Evolutionary conservation across 2,113 vertebrate species (phyloP).

Genomic region (Phoenicopterus ruber): DNA sequence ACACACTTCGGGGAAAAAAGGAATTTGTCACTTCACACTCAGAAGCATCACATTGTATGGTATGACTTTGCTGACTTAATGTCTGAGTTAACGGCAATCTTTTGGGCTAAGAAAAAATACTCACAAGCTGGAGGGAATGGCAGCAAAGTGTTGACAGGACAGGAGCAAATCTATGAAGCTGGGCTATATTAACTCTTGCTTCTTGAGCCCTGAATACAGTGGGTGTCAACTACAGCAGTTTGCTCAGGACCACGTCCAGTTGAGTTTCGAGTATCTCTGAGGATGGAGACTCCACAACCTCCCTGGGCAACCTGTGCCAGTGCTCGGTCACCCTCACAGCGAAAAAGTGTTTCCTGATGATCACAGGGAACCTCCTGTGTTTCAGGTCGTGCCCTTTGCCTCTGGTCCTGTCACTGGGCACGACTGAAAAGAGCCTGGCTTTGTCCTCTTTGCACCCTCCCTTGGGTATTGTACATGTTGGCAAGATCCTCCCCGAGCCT

Average conservation of each 20-base stretch:
- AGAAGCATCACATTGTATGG: background rate
- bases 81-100: background rate
- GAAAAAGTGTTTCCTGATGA: background rate
- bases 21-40: background rate
- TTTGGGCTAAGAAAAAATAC: background rate
- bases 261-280: background rate
- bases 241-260: background rate
- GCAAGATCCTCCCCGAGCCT: background rate
- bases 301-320: background rate
- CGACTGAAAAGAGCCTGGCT: background rate
- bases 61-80: background rate
- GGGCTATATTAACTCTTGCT: background rate
- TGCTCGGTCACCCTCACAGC: background rate
- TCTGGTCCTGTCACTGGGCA: background rate
- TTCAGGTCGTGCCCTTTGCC: background rate
- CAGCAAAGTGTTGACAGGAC: background rate
- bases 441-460: background rate
- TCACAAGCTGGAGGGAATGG: background rate
- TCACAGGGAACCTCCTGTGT: background rate
- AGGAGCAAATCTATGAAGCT: background rate
- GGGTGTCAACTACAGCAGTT: background rate
- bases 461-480: accelerated
- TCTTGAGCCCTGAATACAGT: background rate
- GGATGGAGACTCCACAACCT: background rate
- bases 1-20: background rate